phyloP scores from a whole-genome alignment of 2,888 invertebrate species.

The Marasmarcha lunaedactyla region DNA sequence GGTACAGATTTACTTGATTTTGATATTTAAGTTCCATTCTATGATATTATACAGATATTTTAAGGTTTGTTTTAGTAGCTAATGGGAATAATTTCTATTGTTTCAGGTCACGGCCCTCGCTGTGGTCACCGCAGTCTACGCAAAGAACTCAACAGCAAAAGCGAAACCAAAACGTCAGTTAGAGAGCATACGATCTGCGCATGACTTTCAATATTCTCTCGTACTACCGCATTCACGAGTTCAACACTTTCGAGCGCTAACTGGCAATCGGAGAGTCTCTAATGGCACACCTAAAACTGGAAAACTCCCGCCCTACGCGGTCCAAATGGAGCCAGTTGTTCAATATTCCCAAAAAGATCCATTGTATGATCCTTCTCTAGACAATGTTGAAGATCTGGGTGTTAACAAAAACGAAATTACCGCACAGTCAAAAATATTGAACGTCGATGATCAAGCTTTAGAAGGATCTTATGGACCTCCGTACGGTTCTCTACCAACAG shows the following conservation, averaged over 20 bases:
- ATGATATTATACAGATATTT: no score
- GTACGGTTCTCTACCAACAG: conserved; percentile 50
- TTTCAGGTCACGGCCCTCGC: conserved; percentile 71
- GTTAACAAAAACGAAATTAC: conserved; percentile 58
- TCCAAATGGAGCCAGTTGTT: conserved; percentile 83
- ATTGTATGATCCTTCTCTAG: conserved; percentile 72
- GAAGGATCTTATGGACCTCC: conserved; percentile 60
- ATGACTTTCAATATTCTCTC: conserved; percentile 71
- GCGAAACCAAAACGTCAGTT: conserved; percentile 67
- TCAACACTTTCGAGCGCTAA: conserved; percentile 59
- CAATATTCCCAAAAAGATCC: conserved; percentile 86
- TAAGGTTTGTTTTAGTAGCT: no score
- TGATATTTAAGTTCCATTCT: no score
- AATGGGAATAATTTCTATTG: no score
- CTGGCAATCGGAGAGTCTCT: conserved; percentile 67
- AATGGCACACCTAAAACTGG: conserved; percentile 56
- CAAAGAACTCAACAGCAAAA: conserved; percentile 57
- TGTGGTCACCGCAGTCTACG: conserved; percentile 62
- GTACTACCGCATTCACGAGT: conserved; percentile 70
- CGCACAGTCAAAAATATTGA: conserved; percentile 59
- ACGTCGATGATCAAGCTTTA: conserved; percentile 47
- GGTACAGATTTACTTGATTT: no score
- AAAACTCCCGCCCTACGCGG: conserved; percentile 77
- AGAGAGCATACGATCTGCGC: conserved; percentile 65
- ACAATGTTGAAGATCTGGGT: conserved; percentile 55